Evolutionary conservation across 1,140 invertebrate species (phyloP), one percentile per base, ranked within the genome.

Genomic region (Bathynomus jamesi): DNA sequence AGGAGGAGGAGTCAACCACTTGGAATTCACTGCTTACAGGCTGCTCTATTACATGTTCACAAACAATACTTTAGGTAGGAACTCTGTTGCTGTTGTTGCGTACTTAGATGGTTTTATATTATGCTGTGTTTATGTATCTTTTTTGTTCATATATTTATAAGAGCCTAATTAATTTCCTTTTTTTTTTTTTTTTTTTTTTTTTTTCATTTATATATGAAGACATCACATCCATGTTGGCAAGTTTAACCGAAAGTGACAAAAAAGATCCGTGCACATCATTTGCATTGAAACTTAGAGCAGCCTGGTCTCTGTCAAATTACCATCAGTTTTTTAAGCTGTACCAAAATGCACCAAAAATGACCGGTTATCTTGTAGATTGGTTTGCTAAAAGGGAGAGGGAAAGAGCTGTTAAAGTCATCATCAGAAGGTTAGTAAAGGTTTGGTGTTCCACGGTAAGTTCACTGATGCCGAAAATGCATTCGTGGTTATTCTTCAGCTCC

Each of bases 1-100:
- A 67, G 87, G 90, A 28, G 89, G 89, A 67, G 87, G 87, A 27
- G 75, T 77, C 2, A 90, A 94, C 84, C 83, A 85, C 64, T 86
- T 90, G 72, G 96, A 99, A 84, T 99, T 99, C 83, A 91, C 89
- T 46, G 94, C 94, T 68, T 99, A 99, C 84, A 87, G 87, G 72
- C 94, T 99, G 82, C 84, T 99, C 8, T 99, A 99, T 83, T 98
- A 95, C 79, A 95, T 99, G 72, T 98, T 95, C 79, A 97, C 95
- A 7, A 95, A 94, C 82, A 97, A 96, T 84, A 93, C 92, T 72
- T 87, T 94, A 87, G 95, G 95, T 98, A 87, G 82, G 84, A 78
- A 28, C 21, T 28, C 4, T 65, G 53, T 73, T 64, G 5, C 60
- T 21, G 27, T 80, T 79, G 75, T 79, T 80, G 78, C 64, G 60